Conservation (phyloP, 2,888 invertebrate genomes). For the Rhamnusium bicolor region DNA sequence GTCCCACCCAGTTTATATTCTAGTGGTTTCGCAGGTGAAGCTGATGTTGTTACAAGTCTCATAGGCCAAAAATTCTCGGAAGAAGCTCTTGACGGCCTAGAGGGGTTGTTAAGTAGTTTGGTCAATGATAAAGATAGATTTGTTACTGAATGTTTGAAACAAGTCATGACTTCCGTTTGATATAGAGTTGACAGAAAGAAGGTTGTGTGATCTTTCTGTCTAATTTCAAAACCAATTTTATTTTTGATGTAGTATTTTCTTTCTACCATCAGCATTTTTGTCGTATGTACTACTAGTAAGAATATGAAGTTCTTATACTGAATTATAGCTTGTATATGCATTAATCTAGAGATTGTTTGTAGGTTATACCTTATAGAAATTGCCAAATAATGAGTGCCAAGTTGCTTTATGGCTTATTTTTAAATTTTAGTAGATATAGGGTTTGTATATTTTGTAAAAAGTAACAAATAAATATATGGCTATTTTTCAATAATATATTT, state of each 20-base stretch:
- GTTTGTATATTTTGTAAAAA: constrained; percentile 2
- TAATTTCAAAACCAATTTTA: neutral
- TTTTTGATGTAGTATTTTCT: neutral
- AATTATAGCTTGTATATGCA: neutral
- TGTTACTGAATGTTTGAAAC: constrained; percentile 77
- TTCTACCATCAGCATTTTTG: neutral
- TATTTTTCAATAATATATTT: no score
- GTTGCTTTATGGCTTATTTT: neutral
- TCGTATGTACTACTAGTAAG: constrained; percentile 1
- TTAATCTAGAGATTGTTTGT: constrained; percentile 3
- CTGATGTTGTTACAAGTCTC: constrained; percentile 76
- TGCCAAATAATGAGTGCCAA: constrained; percentile 13
- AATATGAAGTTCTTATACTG: constrained; percentile 10
- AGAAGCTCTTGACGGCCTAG: constrained; percentile 76
- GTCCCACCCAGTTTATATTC: constrained; percentile 77
- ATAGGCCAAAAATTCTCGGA: constrained; percentile 80
- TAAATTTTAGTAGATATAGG: neutral
- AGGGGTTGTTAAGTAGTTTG: constrained; percentile 66
- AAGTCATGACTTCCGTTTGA: constrained; percentile 75
- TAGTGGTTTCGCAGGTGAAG: constrained; percentile 77
- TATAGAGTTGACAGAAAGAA: constrained; percentile 40
- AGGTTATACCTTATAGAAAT: constrained; percentile 1
- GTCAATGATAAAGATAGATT: constrained; percentile 74
- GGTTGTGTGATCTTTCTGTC: constrained; percentile 15
- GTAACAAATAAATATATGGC: neutral